Conservation (phyloP, 2,888 invertebrate species). For the Argyresthia albistria region DNA sequence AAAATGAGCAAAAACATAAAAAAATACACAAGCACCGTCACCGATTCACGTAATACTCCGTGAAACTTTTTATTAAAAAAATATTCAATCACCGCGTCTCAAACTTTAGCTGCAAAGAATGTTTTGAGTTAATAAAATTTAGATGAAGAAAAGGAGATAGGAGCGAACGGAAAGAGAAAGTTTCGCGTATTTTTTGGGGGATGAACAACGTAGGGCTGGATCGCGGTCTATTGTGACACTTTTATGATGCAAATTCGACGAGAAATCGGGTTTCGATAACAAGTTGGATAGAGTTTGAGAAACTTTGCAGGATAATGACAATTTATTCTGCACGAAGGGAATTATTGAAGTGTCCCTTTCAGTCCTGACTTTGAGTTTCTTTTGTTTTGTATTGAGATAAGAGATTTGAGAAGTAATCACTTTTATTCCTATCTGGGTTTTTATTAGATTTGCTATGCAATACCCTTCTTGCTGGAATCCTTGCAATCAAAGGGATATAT, state of each 20-base stretch:
- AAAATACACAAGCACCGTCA: background rate
- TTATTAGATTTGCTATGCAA: no score
- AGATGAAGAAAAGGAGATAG: conserved; percentile 33
- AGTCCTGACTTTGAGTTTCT: no score
- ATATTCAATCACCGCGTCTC: conserved; percentile 29
- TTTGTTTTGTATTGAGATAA: no score
- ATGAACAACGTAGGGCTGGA: background rate
- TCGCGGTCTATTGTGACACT: background rate
- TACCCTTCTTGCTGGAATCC: no score
- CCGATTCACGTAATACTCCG: background rate
- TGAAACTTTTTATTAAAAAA: conserved; percentile 17
- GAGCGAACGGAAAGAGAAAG: conserved; percentile 7
- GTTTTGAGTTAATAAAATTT: conserved; percentile 46
- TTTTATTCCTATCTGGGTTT: no score
- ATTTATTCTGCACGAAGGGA: background rate
- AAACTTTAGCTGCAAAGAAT: conserved; percentile 26
- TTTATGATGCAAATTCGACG: background rate
- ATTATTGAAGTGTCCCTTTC: background rate
- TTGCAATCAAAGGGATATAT: no score
- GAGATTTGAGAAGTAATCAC: no score
- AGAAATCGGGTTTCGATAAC: background rate
- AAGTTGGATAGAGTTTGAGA: background rate
- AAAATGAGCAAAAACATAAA: background rate
- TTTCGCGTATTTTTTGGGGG: background rate
- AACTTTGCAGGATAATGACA: background rate